A percentile compares a stretch with the other conserved stretches of the same genome.
These are phyloP conservation scores for Thunnus thynnus DNA, from an alignment of 2,113 vertebrate genomes.

Conservation along the genomic window DNA sequence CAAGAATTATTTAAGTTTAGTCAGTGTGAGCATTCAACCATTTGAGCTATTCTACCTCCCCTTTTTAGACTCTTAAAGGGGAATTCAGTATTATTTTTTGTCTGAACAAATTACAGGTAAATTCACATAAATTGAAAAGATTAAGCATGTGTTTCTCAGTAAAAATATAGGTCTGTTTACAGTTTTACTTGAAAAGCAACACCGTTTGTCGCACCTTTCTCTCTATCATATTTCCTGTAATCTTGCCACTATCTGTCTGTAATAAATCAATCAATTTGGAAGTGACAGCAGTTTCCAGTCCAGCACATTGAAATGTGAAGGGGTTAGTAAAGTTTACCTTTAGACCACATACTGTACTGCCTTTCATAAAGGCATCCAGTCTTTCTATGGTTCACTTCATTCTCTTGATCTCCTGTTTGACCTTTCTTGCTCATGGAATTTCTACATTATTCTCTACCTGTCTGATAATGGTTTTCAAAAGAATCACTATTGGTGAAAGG, in stretches of 20 bases:
- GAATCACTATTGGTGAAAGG: slow-evolving; percentile 28
- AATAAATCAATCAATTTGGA: not conserved
- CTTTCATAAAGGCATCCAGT: slow-evolving; percentile 11
- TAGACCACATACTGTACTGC: not conserved
- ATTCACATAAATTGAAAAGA: too few species aligned
- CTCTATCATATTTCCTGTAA: too few species aligned
- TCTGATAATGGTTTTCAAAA: slow-evolving; percentile 52
- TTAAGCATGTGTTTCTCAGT: too few species aligned
- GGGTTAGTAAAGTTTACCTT: not conserved
- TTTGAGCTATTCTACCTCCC: too few species aligned
- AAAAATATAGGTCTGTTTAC: too few species aligned
- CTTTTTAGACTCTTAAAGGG: too few species aligned
- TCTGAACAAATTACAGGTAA: too few species aligned
- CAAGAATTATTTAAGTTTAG: not conserved
- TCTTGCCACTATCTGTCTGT: too few species aligned
- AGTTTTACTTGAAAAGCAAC: too few species aligned
- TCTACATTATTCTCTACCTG: slow-evolving; percentile 15
- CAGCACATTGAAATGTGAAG: not conserved
- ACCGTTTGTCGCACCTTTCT: too few species aligned
- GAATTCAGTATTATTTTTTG: too few species aligned
- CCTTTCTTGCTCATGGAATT: slow-evolving; percentile 42
- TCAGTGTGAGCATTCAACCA: too few species aligned
- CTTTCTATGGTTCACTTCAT: slow-evolving; percentile 14
- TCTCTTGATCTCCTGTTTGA: slow-evolving; percentile 39
- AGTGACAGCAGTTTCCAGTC: not conserved